Conservation (phyloP, 2,888 invertebrate genomes). For the Cataglyphis altisquamis region DNA sequence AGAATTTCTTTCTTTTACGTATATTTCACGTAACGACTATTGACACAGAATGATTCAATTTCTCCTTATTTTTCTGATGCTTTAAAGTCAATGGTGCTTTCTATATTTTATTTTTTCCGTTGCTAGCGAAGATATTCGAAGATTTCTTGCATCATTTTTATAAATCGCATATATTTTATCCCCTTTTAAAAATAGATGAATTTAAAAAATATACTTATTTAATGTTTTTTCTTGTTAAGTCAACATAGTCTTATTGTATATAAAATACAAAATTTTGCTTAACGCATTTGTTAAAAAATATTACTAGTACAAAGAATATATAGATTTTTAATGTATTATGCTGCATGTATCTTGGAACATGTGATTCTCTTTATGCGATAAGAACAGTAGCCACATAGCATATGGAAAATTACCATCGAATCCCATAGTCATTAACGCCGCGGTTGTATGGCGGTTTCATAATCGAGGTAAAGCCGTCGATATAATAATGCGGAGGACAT, state of each 20-base stretch:
- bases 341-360: background rate
- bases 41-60: background rate
- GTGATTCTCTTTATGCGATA: background rate
- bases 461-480: conserved; percentile 4
- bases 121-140: background rate
- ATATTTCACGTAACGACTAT: background rate
- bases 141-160: background rate
- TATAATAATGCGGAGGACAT: background rate
- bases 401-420: conserved; percentile 8
- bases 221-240: background rate
- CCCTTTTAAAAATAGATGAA: background rate
- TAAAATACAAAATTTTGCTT: background rate
- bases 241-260: background rate
- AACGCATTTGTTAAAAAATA: background rate
- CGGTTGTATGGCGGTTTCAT: background rate
- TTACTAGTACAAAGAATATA: background rate
- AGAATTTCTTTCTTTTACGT: background rate
- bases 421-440: background rate
- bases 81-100: background rate
- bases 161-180: background rate
- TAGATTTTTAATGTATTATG: background rate
- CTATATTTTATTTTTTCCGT: background rate
- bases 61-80: background rate
- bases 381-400: background rate
- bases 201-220: background rate